Evolutionary conservation across 2,797 vertebrate species (phyloP), one percentile per base, ranked within the genome.

Genomic region (Tenualosa thibaudeaui): DNA sequence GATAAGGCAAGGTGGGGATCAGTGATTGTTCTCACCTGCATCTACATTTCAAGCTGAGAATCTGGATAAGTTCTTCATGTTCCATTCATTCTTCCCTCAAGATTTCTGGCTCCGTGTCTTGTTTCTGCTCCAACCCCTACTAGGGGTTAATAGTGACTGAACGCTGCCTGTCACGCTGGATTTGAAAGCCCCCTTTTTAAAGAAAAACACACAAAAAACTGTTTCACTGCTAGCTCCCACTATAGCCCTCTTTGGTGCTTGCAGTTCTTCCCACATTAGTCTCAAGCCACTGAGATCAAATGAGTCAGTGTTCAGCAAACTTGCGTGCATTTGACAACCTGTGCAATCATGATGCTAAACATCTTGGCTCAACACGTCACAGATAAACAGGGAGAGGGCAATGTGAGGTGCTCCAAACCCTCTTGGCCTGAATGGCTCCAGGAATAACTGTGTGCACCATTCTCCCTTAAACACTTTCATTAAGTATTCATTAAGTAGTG

Each of bases 401-500:
- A 31, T 13, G 26, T 10, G 5, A 24, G 56, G 62, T 68, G 62
- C 26, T 53, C 51, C 10, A 53, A 15, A 53, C 51, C 51, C 51
- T 31, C 5, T 75, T 31, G 1, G 68, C 12, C 31, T 75, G 31
- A 75, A 17, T 12, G 5, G 31, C 31, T 19, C 31, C 17, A 19
- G 31, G 31, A 40, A 40, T 75, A 75, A 40, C 12, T 75, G 5
- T 10, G 17, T 13, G 12, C 15, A 10, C 54, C 86, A 19, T 40
- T 15, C 68, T 26, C 13, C 78, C 86, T 82, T 85, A 86, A 89
- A 89, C 54, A 58, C 68, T 84, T 88, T 88, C 85, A 88, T 89
- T 87, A 86, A 83, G 60, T 81, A 53, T 88, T 88, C 86, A 88
- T 89, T 87, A 86, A 83, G 60, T 81, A 53, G 85, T 84, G 81